Conservation (phyloP, 2,797 vertebrate species). For the Sebastes itinus region DNA sequence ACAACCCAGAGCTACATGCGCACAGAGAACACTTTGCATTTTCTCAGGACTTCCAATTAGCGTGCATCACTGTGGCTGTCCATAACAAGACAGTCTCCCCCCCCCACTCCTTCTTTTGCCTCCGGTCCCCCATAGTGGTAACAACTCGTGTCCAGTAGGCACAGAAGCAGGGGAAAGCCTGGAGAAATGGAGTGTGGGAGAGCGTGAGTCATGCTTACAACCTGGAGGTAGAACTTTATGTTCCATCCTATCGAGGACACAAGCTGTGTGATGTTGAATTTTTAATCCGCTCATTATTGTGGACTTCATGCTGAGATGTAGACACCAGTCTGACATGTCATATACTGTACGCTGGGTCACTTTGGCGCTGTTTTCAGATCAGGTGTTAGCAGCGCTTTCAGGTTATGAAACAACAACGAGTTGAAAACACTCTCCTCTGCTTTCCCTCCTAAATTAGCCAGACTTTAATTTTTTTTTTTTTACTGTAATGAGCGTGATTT, state of each 20-base stretch:
- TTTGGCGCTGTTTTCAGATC: neutral
- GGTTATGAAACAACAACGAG: neutral
- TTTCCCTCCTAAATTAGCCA: neutral
- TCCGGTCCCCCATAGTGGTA: neutral
- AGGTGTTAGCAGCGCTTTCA: neutral
- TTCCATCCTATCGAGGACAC: constrained; percentile 60
- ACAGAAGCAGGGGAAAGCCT: constrained; percentile 27
- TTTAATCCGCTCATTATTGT: constrained; percentile 55
- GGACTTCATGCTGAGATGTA: constrained; percentile 3
- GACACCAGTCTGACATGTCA: neutral
- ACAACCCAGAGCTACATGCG: constrained; percentile 4
- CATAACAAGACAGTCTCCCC: constrained; percentile 30
- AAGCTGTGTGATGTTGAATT: constrained; percentile 57
- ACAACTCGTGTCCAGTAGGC: constrained; percentile 15
- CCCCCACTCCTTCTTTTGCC: neutral
- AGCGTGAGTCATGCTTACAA: constrained; percentile 45
- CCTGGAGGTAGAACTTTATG: constrained; percentile 65
- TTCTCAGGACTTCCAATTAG: constrained; percentile 54
- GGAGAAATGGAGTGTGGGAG: constrained; percentile 17
- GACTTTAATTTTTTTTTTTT: neutral
- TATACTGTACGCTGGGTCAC: neutral
- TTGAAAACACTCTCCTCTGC: neutral
- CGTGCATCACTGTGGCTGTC: constrained; percentile 57
- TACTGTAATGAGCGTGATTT: neutral
- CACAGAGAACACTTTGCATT: constrained; percentile 45